phyloP scores from a whole-genome alignment of 23 tunicate genomes.

The Ciona savignyi region DNA sequence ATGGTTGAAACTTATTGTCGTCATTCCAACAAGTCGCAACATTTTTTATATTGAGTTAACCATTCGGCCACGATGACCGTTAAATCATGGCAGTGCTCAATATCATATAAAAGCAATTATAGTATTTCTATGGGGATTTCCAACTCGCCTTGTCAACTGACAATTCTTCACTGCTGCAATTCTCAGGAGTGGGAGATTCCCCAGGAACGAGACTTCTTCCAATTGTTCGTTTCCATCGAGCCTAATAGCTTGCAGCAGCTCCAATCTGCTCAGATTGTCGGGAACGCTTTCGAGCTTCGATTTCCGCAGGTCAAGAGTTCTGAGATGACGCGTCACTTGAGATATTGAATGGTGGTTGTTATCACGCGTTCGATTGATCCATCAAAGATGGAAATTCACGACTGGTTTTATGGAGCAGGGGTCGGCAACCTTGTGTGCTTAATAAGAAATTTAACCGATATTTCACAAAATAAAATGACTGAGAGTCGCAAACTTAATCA shows the following conservation, averaged over 20 bases:
- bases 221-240: slow-evolving; percentile 10
- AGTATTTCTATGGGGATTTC: background rate
- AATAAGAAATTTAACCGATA: too few relatives aligned
- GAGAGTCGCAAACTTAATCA: too few relatives aligned
- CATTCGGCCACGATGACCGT: too few relatives aligned
- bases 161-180: slow-evolving; percentile 24
- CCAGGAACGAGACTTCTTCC: slow-evolving; percentile 16
- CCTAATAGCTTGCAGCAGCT: slow-evolving; percentile 18
- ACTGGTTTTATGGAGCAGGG: background rate
- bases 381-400: too few relatives aligned
- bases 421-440: too few relatives aligned
- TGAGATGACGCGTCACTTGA: too few relatives aligned
- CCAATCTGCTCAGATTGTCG: background rate
- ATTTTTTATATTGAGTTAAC: too few relatives aligned
- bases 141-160: slow-evolving; percentile 6
- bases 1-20: too few relatives aligned
- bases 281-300: slow-evolving; percentile 8
- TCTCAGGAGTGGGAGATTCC: slow-evolving; percentile 13
- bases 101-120: too few relatives aligned
- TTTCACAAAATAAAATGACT: too few relatives aligned
- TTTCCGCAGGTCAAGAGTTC: slow-evolving; percentile 31
- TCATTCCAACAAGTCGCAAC: background rate
- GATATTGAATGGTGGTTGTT: too few relatives aligned
- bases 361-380: too few relatives aligned
- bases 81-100: background rate